A percentile compares a stretch with the other conserved stretches of the same genome.
phyloP scores from a whole-genome alignment of 2,797 vertebrate species.

The Poliocrania exsul region DNA sequence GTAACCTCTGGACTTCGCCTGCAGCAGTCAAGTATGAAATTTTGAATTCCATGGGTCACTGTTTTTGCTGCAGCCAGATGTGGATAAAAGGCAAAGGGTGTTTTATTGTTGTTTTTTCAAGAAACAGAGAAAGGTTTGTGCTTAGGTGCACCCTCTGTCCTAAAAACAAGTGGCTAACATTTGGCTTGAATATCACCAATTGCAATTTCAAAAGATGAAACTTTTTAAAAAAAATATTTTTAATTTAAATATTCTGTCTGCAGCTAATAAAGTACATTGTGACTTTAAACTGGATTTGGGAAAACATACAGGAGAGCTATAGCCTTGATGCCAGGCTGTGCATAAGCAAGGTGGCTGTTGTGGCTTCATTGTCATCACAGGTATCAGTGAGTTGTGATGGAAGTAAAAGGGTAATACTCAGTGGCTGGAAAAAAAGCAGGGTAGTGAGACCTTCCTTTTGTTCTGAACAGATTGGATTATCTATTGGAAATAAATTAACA shows the following conservation, averaged over 20 bases:
- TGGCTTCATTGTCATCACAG: not conserved
- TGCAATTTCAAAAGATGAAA: conserved; percentile 75
- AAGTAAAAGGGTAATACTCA: not conserved
- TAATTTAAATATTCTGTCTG: conserved; percentile 78
- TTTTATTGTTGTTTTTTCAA: conserved; percentile 86
- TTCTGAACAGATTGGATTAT: not conserved
- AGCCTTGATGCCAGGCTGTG: conserved; percentile 51
- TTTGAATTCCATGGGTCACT: conserved; percentile 81
- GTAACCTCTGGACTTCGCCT: conserved; percentile 74
- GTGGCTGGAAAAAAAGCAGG: not conserved
- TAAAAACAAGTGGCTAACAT: conserved; percentile 78
- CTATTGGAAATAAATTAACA: conserved; percentile 2
- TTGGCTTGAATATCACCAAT: conserved; percentile 74
- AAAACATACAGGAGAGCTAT: conserved; percentile 59
- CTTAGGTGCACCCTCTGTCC: conserved; percentile 65
- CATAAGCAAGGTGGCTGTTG: not conserved
- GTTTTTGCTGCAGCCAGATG: conserved; percentile 83
- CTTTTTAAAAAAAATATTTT: conserved; percentile 64
- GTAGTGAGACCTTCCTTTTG: not conserved
- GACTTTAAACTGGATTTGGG: conserved; percentile 70
- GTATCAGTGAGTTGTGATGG: not conserved
- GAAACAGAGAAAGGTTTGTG: conserved; percentile 83
- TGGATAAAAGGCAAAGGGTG: conserved; percentile 85
- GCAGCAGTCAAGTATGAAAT: conserved; percentile 76
- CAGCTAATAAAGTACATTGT: conserved; percentile 74